These are phyloP conservation scores for Raphicerus campestris DNA, from an alignment of 2,113 vertebrate species.

Conservation along the genomic window DNA sequence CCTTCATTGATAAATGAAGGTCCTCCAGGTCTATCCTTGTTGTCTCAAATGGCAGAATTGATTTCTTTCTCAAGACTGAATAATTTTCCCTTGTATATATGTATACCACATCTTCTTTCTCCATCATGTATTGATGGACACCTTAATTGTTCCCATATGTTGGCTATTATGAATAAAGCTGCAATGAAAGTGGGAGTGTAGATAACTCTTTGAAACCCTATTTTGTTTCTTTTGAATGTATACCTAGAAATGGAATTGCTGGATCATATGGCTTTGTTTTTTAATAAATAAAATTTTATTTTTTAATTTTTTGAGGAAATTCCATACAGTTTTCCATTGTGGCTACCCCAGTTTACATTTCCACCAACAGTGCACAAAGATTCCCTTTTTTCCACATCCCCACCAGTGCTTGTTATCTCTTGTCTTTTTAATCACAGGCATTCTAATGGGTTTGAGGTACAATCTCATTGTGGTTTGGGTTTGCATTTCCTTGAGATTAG, in stretches of 20 bases:
- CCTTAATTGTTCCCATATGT: not conserved
- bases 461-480: not conserved
- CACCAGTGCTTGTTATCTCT: not conserved
- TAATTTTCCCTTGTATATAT: not conserved
- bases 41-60: not conserved
- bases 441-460: not conserved
- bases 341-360: not conserved
- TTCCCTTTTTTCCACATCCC: not conserved
- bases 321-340: not conserved
- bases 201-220: not conserved
- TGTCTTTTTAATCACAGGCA: not conserved
- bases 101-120: not conserved
- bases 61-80: not conserved
- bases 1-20: too few species aligned
- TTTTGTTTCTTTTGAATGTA: not conserved
- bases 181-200: not conserved
- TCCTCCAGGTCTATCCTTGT: not conserved
- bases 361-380: not conserved
- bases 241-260: not conserved
- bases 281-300: not conserved
- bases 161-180: not conserved
- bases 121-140: not conserved
- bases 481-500: not conserved
- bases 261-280: not conserved
- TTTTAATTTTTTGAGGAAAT: not conserved